Evolutionary conservation across 2,888 invertebrate genomes (phyloP).

Genomic region (Pseudoips prasinana): DNA sequence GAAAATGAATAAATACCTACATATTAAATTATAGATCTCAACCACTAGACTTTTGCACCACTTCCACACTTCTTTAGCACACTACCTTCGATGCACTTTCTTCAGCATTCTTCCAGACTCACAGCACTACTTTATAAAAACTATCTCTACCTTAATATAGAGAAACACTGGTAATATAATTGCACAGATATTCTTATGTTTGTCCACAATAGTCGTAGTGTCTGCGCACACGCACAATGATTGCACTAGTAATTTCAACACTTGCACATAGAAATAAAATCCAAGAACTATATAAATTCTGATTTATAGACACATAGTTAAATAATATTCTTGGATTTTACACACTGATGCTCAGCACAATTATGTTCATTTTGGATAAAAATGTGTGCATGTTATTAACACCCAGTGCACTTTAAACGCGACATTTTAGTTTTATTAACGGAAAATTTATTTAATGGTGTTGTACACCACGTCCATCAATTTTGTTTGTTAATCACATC

Average conservation of each 20-base stretch:
- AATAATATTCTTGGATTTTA: constrained; percentile 46
- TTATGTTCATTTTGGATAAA: constrained; percentile 23
- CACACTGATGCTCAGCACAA: constrained; percentile 33
- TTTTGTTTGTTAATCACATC: constrained; percentile 41
- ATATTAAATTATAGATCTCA: constrained; percentile 66
- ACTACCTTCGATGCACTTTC: constrained; percentile 71
- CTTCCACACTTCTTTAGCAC: constrained; percentile 74
- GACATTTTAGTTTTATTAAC: constrained; percentile 13
- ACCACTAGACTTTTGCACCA: constrained; percentile 68
- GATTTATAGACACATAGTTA: constrained; percentile 20
- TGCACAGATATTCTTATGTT: constrained; percentile 71
- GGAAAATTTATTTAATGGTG: constrained; percentile 24
- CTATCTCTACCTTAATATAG: constrained; percentile 73
- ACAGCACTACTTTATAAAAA: constrained; percentile 57
- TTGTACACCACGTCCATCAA: constrained; percentile 34
- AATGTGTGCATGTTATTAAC: constrained; percentile 38
- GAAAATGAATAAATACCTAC: too few relatives aligned
- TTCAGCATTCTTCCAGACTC: constrained; percentile 63
- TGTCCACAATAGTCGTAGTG: constrained; percentile 67
- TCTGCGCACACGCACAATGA: constrained; percentile 62
- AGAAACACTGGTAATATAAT: constrained; percentile 57
- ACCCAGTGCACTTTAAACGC: constrained; percentile 33
- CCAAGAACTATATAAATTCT: constrained; percentile 48
- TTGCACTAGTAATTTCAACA: constrained; percentile 64
- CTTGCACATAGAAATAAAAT: constrained; percentile 61